Evolutionary conservation across 2,888 invertebrate species (phyloP).

Genomic region (Kuschelorhynchus macadamiae): DNA sequence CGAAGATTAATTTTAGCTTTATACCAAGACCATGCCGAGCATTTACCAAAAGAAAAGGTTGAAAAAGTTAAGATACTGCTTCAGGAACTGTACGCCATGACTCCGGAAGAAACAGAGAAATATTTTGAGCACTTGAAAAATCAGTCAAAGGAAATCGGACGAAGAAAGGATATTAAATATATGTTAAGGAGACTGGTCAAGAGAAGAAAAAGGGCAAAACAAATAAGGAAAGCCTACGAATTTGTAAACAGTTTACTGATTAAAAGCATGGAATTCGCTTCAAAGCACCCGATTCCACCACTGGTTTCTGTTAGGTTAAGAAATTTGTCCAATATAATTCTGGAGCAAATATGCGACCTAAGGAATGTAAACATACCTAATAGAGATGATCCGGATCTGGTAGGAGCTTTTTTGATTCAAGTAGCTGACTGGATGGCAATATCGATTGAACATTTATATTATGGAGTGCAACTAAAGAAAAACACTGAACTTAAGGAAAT

Average conservation of each 20-base stretch:
- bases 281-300: constrained; percentile 67
- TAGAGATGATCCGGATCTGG: constrained; percentile 54
- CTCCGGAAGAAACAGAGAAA: constrained; percentile 72
- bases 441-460: constrained; percentile 64
- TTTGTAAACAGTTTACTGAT: constrained; percentile 49
- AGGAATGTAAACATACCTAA: constrained; percentile 93
- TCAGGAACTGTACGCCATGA: constrained; percentile 69
- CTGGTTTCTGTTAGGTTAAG: constrained; percentile 73
- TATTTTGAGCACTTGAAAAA: constrained; percentile 71
- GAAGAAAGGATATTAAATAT: constrained; percentile 54
- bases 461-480: constrained; percentile 63
- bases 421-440: constrained; percentile 66
- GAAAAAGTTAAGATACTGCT: constrained; percentile 72
- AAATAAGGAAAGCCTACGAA: constrained; percentile 48
- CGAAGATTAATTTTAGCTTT: constrained; percentile 70
- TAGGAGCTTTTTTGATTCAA: constrained; percentile 60
- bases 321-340: constrained; percentile 73
- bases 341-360: constrained; percentile 73
- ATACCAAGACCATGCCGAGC: constrained; percentile 71
- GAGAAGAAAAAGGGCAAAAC: constrained; percentile 42
- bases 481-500: constrained; percentile 59
- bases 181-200: constrained; percentile 52
- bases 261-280: constrained; percentile 60
- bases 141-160: constrained; percentile 45
- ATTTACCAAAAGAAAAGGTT: constrained; percentile 69